These are phyloP conservation scores for Sebastes cheni DNA, from an alignment of 2,797 vertebrate genomes.

Conservation along the genomic window DNA sequence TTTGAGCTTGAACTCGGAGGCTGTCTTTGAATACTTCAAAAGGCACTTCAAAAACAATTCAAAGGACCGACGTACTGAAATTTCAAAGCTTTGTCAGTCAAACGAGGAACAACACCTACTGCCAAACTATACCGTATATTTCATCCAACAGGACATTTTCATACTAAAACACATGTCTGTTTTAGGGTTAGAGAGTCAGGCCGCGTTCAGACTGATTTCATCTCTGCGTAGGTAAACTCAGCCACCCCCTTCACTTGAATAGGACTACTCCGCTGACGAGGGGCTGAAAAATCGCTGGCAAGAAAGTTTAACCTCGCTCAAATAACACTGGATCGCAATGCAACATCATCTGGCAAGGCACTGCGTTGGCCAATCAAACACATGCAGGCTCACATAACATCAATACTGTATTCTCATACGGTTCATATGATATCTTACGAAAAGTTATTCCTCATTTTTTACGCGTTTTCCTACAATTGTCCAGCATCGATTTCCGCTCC, in stretches of 20 bases:
- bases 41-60: slow-evolving; percentile 26
- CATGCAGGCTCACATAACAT: neutral
- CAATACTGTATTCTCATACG: too few species aligned
- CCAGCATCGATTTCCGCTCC: too few species aligned
- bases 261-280: neutral
- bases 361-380: neutral
- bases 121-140: neutral
- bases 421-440: too few species aligned
- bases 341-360: neutral
- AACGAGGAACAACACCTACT: slow-evolving; percentile 3
- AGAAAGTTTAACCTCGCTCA: neutral
- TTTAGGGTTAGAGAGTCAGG: neutral
- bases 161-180: neutral
- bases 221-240: neutral
- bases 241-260: neutral
- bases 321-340: neutral
- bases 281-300: neutral
- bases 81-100: slow-evolving; percentile 41
- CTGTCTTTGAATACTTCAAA: slow-evolving; percentile 48
- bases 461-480: too few species aligned
- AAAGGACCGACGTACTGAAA: slow-evolving; percentile 18
- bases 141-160: neutral
- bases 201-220: neutral
- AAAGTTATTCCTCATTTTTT: too few species aligned
- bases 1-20: slow-evolving; percentile 39